Evolutionary conservation across 2,888 invertebrate genomes (phyloP).

Genomic region (Podotricha telesiphe): DNA sequence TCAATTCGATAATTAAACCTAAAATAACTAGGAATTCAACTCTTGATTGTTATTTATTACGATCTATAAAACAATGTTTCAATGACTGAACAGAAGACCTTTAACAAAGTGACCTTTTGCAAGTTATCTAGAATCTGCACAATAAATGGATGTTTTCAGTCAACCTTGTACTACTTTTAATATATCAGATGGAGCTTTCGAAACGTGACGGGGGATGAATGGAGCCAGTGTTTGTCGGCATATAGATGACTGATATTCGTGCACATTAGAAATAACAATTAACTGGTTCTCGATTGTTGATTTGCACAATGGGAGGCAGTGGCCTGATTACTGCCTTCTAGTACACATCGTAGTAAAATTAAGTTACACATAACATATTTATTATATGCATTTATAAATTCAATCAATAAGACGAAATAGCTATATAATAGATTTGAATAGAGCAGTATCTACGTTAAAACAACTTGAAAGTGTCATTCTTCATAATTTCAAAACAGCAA

Average conservation of each 20-base stretch:
- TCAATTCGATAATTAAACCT: too few relatives aligned
- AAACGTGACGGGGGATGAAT: conserved; percentile 71
- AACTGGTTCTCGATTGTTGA: conserved; percentile 55
- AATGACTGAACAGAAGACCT: conserved; percentile 27
- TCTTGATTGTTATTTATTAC: conserved; percentile 21
- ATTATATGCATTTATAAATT: too few relatives aligned
- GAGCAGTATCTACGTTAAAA: too few relatives aligned
- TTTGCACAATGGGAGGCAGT: conserved; percentile 59
- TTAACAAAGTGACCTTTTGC: conserved; percentile 28
- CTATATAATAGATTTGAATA: too few relatives aligned
- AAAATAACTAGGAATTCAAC: conserved; percentile 1
- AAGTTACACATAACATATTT: too few relatives aligned
- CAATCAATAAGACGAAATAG: too few relatives aligned
- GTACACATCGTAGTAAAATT: conserved; percentile 33
- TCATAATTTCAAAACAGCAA: too few relatives aligned
- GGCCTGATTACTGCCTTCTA: conserved; percentile 55
- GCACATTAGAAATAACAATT: conserved; percentile 60
- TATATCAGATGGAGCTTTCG: conserved; percentile 50
- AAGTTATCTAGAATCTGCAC: conserved; percentile 33
- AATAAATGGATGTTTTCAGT: conserved; percentile 36
- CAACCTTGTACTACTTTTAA: conserved; percentile 40
- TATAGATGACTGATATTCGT: conserved; percentile 58
- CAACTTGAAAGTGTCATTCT: too few relatives aligned
- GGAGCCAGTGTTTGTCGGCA: conserved; percentile 50
- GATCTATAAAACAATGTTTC: conserved; percentile 10